Evolutionary conservation across 2,888 invertebrate genomes (phyloP).

Genomic region (Xestia rhomboidea): DNA sequence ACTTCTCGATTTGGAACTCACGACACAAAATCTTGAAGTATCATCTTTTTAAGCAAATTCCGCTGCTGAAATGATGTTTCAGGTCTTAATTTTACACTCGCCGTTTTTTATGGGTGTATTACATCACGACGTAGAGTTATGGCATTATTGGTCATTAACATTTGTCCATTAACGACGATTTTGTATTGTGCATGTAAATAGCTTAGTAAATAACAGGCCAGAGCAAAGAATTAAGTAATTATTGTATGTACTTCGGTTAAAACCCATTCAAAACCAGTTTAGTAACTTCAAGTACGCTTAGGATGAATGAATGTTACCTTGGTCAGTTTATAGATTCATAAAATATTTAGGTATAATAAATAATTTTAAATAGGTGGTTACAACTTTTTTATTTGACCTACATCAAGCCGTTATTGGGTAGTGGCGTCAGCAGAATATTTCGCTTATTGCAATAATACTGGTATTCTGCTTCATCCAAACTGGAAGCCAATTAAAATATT

Average conservation of each 20-base stretch:
- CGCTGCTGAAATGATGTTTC: conserved; percentile 29
- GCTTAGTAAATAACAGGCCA: no score
- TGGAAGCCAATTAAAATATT: not conserved
- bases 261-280: no score
- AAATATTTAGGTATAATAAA: not conserved
- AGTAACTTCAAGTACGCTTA: not conserved
- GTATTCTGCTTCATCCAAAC: not conserved
- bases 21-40: conserved; percentile 33
- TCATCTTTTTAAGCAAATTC: conserved; percentile 35
- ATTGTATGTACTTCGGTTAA: no score
- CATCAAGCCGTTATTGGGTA: not conserved
- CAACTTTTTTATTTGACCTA: conserved; percentile 1
- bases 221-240: no score
- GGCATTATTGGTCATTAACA: conserved; percentile 22
- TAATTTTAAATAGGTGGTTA: not conserved
- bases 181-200: no score
- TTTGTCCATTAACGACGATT: conserved; percentile 9
- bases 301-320: conserved; percentile 47
- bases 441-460: not conserved
- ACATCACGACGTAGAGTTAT: conserved; percentile 45
- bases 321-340: conserved; percentile 19
- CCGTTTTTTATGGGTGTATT: conserved; percentile 43
- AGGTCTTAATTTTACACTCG: conserved; percentile 11
- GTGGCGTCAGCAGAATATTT: not conserved
- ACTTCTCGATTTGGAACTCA: conserved; percentile 28